Conservation (phyloP, 2,888 invertebrate species). For the Terebella lapidaria region DNA sequence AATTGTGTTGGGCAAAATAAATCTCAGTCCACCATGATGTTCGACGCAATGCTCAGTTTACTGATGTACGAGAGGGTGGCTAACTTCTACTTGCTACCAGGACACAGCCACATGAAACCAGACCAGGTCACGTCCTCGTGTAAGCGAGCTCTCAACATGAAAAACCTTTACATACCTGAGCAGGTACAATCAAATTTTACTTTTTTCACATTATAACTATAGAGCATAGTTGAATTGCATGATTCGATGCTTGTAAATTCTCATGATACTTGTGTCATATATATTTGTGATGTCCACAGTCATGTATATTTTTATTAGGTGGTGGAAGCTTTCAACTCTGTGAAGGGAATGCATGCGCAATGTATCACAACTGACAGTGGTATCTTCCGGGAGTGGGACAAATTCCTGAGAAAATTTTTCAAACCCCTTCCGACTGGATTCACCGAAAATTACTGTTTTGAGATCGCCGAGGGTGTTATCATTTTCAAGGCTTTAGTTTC, state of each 20-base stretch:
- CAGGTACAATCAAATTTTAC: not conserved
- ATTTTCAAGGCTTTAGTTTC: not conserved
- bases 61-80: constrained; percentile 10
- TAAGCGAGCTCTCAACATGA: constrained; percentile 7
- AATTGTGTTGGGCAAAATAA: constrained; percentile 12
- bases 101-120: constrained; percentile 9
- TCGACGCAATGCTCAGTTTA: constrained; percentile 4
- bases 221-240: too few species aligned
- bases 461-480: not conserved
- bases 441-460: not conserved
- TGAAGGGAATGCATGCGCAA: too few species aligned
- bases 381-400: too few species aligned
- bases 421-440: too few species aligned
- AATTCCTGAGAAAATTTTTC: too few species aligned
- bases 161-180: not conserved
- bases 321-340: too few species aligned
- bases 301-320: too few species aligned
- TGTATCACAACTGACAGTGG: too few species aligned
- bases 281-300: too few species aligned
- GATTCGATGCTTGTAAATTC: too few species aligned
- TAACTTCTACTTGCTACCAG: constrained; percentile 11
- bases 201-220: too few species aligned
- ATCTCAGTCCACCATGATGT: constrained; percentile 2
- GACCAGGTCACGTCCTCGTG: constrained; percentile 6
- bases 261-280: too few species aligned